phyloP scores from a whole-genome alignment of 2,797 vertebrate genomes.

The Enteromius radiatus region DNA sequence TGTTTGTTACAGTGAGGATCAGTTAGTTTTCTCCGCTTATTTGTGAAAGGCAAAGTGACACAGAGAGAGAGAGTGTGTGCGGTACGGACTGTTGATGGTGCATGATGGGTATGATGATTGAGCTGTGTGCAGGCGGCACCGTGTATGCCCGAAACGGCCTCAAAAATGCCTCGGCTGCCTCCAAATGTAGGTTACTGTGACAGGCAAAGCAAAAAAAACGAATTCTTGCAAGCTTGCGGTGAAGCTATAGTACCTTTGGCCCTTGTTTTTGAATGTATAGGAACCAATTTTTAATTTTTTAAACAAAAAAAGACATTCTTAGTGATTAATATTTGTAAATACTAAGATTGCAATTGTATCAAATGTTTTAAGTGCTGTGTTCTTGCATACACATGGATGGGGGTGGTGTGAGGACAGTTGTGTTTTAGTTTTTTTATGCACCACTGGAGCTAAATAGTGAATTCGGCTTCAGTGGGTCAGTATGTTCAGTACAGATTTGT shows the following conservation, averaged over 20 bases:
- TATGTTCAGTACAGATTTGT: neutral
- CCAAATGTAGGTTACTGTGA: constrained; percentile 55
- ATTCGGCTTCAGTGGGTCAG: neutral
- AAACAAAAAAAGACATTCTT: neutral
- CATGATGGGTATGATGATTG: constrained; percentile 31
- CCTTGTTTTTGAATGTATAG: neutral
- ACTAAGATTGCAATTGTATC: constrained; percentile 1
- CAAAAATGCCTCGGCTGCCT: constrained; percentile 29
- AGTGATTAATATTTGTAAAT: neutral
- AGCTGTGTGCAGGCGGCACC: constrained; percentile 11
- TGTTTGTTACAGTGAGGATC: constrained; percentile 28
- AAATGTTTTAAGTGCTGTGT: neutral
- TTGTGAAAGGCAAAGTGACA: constrained; percentile 1
- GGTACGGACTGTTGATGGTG: neutral
- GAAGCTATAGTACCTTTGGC: neutral
- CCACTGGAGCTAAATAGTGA: neutral
- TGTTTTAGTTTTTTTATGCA: neutral
- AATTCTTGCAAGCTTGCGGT: constrained; percentile 8
- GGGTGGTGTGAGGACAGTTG: neutral
- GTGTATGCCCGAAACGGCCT: constrained; percentile 29
- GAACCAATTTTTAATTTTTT: neutral
- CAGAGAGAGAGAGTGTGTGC: neutral
- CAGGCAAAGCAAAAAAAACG: neutral
- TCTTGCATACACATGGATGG: neutral
- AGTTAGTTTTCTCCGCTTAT: constrained; percentile 4